These are phyloP conservation scores for Parauchenoglanis punctatus DNA, from an alignment of 2,797 vertebrate genomes.

Conservation along the genomic window DNA sequence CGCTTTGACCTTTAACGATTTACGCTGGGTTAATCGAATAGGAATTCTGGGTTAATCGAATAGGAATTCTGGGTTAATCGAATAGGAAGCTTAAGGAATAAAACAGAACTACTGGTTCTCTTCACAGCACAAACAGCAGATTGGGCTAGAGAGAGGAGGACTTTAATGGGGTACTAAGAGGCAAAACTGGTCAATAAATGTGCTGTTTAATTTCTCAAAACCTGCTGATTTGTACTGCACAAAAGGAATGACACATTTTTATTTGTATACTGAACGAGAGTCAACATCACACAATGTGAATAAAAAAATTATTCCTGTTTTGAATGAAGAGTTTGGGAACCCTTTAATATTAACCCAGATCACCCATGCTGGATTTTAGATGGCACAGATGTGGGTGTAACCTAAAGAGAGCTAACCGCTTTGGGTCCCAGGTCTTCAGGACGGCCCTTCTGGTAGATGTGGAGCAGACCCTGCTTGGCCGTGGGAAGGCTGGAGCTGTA, in stretches of 20 bases:
- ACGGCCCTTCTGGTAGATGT: conserved; percentile 81
- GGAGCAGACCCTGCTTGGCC: conserved; percentile 84
- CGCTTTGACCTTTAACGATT: background rate
- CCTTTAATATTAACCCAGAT: background rate
- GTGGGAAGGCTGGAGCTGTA: conserved; percentile 81
- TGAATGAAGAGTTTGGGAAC: too few species aligned
- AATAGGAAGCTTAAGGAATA: background rate
- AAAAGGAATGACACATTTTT: background rate
- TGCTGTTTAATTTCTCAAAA: background rate
- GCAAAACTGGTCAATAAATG: background rate
- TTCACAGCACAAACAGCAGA: background rate
- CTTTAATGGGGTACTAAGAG: background rate
- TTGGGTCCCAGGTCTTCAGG: conserved; percentile 83
- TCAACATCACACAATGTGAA: background rate
- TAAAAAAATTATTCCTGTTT: background rate
- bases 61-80: too few species aligned
- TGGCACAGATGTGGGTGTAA: background rate
- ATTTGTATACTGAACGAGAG: background rate
- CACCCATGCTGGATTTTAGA: background rate
- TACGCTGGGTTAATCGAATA: background rate
- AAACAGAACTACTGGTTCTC: background rate
- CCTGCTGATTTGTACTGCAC: background rate
- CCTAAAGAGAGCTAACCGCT: conserved; percentile 74
- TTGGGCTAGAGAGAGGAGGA: background rate
- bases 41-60: too few species aligned